phyloP scores from a whole-genome alignment of 2,888 invertebrate species.

The Trissoscelio sp. region DNA sequence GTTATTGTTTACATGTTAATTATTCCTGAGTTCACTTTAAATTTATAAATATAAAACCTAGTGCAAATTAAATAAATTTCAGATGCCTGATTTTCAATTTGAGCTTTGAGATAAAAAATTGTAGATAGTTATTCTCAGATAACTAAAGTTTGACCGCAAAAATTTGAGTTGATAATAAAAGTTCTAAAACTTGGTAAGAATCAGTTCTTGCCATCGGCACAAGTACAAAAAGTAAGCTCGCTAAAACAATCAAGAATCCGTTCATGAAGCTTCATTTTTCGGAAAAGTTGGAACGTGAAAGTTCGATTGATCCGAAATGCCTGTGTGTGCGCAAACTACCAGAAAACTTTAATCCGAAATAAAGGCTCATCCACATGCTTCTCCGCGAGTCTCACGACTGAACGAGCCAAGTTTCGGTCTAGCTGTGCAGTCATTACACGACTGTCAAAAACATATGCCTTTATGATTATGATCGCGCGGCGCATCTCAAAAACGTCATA shows the following conservation, averaged over 20 bases:
- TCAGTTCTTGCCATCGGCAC: no score
- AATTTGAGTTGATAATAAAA: no score
- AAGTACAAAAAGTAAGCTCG: background rate
- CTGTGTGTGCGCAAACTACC: background rate
- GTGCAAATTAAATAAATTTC: no score
- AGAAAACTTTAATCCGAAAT: slow-evolving; percentile 27
- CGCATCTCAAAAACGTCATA: slow-evolving; percentile 48
- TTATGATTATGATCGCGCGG: slow-evolving; percentile 48
- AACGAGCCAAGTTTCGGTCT: slow-evolving; percentile 40
- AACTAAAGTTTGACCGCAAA: no score
- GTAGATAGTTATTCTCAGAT: no score
- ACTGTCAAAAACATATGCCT: slow-evolving; percentile 57
- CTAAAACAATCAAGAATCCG: slow-evolving; percentile 9
- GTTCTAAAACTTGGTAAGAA: no score
- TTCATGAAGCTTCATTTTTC: slow-evolving; percentile 4
- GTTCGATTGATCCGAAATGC: slow-evolving; percentile 21
- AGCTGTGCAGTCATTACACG: slow-evolving; percentile 48
- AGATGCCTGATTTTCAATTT: no score
- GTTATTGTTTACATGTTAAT: no score
- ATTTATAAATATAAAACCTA: no score
- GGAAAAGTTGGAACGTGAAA: background rate
- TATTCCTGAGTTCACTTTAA: no score
- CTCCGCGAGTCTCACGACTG: slow-evolving; percentile 20
- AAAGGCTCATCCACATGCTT: slow-evolving; percentile 28
- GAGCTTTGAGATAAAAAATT: no score